Conservation (phyloP, 2,888 invertebrate genomes). For the Schizaphis graminum region DNA sequence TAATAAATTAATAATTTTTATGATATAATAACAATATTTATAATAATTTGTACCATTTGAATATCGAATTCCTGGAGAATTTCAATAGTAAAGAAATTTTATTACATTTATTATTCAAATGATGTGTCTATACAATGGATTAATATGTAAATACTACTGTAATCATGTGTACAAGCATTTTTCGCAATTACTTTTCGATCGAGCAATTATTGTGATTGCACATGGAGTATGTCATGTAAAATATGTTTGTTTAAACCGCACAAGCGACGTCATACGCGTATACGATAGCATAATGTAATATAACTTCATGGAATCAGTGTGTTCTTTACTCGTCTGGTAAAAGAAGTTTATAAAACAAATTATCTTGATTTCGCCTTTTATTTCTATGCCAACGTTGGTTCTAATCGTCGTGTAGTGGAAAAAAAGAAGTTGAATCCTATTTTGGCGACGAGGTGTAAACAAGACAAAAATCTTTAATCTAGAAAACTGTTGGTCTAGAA, state of each 20-base stretch:
- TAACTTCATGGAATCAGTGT: neutral
- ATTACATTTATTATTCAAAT: neutral
- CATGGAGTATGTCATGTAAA: neutral
- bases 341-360: neutral
- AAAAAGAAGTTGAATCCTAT: neutral
- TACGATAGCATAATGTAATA: neutral
- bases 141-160: neutral
- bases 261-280: neutral
- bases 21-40: neutral
- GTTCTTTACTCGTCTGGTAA: neutral
- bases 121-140: neutral
- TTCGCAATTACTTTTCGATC: neutral
- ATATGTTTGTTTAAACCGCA: neutral
- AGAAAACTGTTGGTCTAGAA: neutral
- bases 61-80: neutral
- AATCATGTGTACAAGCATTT: neutral
- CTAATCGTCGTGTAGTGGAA: neutral
- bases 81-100: neutral
- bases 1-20: neutral
- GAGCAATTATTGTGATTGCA: neutral
- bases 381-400: neutral
- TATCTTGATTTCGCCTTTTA: neutral
- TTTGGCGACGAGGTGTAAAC: neutral
- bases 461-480: neutral
- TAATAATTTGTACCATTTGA: neutral